Base-by-base conservation (phyloP, 1,140 invertebrate genomes). In the Brachionus calyciflorus region DNA sequence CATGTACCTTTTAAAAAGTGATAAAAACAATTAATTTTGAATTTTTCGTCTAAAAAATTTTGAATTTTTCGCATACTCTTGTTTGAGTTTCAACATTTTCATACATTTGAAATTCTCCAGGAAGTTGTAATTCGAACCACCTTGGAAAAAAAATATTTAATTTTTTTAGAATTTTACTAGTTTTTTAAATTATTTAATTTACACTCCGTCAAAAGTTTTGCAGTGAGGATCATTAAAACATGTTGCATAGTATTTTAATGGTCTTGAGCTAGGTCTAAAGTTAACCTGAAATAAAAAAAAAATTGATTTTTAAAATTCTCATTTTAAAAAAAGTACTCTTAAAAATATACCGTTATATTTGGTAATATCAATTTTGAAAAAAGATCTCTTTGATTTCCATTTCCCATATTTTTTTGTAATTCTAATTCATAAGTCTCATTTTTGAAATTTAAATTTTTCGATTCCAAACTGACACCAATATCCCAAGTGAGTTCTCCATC, bases 211-310 rank as follows among this genome's bases (percentile, higher is more conserved):
- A 19, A 65, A 65, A 21, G 60, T 65, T 24, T 37, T n/a, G 9
- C 60, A 65, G n/a, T 65, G 60, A 14, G 60, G 60, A 44, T 65
- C 60, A 44, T 65, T 65, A 14, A 12, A 65, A 24, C 60, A 65
- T 44, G 33, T 24, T 10, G 60, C 60, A 65, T 40, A 44, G 30
- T 41, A 44, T 44, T 37, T 21, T 10, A 65, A 41, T 2, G 60
- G 19, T 14, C 60, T 37, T 17, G 26, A 33, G 9, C 14, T 37
- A 60, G 3, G 37, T 14, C 9, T 21, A 37, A 40, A 60, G 0
- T 60, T 33, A 2, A 60, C 30, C 55, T 60, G 14, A 17, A 28
- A 14, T 33, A 7, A 19, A 33, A 33, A 26, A 57, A 57, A 55
- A 14, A 12, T 10, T 55, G 4, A 26, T 26, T 26, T 26, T 55